Evolutionary conservation across 2,113 vertebrate genomes (phyloP), one percentile per base, ranked within the genome.

Genomic region (Lampris megalopsis): DNA sequence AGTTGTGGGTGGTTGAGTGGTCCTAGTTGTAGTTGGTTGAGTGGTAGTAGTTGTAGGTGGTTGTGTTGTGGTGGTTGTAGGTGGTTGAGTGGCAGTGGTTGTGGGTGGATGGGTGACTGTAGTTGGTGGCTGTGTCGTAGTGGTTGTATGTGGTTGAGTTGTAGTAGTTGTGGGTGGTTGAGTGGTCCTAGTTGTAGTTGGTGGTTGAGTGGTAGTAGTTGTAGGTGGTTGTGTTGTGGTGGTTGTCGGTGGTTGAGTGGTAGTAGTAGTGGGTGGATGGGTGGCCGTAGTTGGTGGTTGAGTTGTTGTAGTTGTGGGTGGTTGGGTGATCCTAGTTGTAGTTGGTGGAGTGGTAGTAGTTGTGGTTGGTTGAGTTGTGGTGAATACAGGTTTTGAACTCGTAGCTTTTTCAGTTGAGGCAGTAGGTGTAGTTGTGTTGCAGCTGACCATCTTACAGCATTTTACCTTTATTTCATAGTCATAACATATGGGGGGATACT

Each of bases 401-500:
- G 24, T 24, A 24, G 24, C 24, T 24, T 24, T 24, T 24, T 24
- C 24, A 24, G 24, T 24, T 24, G 24, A 62, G 48, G 49, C 45
- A 41, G 42, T 36, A 4, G 63, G 6, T 43, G 52, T 5, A 43
- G 64, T 80, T 7, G 73, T 67, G 3, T 9, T 9, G 42, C 88
- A 90, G 40, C 71, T 9, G 6, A 48, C n/a, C 5, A 0, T 57
- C 13, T 73, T 56, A 59, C 90, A 92, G 71, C 91, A 92, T 40
- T 90, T 79, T 0, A 84, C 74, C 37, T 73, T 83, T 43, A 92
- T 71, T 77, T 92, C 85, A 78, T 91, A 92, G 73, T 92, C 45
- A 7, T 77, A 72, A 69, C 94, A 95, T 66, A 93, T 87, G 1
- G 61, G 64, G 8, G 88, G 90, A 2, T 11, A 4, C 1, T 95